Evolutionary conservation across 1,140 invertebrate genomes (phyloP).

Genomic region (Drosophila watanabei): DNA sequence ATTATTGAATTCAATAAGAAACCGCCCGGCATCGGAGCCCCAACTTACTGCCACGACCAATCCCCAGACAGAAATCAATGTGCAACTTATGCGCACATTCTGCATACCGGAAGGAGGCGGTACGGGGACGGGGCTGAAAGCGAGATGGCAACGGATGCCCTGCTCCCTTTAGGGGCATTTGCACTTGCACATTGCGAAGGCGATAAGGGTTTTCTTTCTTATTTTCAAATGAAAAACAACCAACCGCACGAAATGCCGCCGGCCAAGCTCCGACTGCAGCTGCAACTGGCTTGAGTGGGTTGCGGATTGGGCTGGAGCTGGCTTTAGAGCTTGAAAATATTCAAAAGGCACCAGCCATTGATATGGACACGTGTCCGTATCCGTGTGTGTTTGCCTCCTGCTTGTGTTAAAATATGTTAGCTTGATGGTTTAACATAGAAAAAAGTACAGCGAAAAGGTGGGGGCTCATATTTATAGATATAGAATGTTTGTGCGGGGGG

Average conservation of each 20-base stretch:
- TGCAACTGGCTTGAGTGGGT: conserved; percentile 35
- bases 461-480: conserved; percentile 78
- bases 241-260: conserved; percentile 68
- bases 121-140: conserved; percentile 3
- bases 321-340: conserved; percentile 60
- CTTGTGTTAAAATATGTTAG: conserved; percentile 83
- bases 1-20: conserved; percentile 84
- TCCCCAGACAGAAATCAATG: conserved; percentile 82
- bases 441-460: conserved; percentile 76
- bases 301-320: conserved; percentile 1
- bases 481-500: conserved; percentile 46
- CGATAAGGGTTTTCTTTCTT: conserved; percentile 82
- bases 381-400: conserved; percentile 52
- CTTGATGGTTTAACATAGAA: conserved; percentile 82
- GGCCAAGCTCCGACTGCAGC: conserved; percentile 63
- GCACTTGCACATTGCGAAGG: conserved; percentile 74
- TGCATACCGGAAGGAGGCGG: conserved; percentile 31
- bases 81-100: conserved; percentile 80
- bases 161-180: conserved; percentile 77
- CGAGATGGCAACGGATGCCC: conserved; percentile 64
- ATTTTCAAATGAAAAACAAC: conserved; percentile 81
- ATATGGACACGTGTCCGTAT: conserved; percentile 73
- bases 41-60: conserved; percentile 56
- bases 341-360: conserved; percentile 79
- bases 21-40: conserved; percentile 31